Evolutionary conservation across 2,113 vertebrate species (phyloP).

Genomic region (Marmota monax): DNA sequence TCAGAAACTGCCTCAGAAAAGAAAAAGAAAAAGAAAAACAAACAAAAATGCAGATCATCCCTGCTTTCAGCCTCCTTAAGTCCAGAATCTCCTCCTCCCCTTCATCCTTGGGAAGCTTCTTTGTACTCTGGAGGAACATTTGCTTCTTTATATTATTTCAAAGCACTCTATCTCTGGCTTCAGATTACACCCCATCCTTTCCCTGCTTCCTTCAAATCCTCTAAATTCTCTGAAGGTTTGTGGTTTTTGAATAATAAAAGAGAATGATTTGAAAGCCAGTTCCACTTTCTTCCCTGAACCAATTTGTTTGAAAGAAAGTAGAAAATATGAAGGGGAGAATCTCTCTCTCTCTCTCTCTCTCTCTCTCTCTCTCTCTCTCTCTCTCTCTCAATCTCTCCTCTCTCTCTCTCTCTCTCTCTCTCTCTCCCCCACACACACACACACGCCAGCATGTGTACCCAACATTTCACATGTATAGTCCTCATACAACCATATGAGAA

Average conservation of each 20-base stretch:
- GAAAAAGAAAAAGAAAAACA: too few species aligned
- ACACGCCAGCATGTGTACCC: background rate
- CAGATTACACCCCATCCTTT: background rate
- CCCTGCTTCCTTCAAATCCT: conserved; percentile 10
- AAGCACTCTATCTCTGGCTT: background rate
- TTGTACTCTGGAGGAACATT: background rate
- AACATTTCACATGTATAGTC: background rate
- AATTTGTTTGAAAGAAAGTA: background rate
- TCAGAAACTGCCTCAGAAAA: background rate
- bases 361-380: too few species aligned
- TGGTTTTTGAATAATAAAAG: conserved; percentile 13
- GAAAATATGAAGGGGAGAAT: background rate
- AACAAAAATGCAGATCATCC: background rate
- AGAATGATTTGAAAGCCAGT: background rate
- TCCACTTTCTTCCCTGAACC: background rate
- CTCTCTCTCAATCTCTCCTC: too few species aligned
- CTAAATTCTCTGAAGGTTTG: conserved; percentile 20
- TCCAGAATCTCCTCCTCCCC: background rate
- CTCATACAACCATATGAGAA: background rate
- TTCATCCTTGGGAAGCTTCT: background rate
- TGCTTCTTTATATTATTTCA: background rate
- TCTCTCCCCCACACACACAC: too few species aligned
- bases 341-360: too few species aligned
- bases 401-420: too few species aligned
- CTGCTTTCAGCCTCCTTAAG: background rate